Evolutionary conservation across 2,888 invertebrate species (phyloP).

Genomic region (Phania funesta): DNA sequence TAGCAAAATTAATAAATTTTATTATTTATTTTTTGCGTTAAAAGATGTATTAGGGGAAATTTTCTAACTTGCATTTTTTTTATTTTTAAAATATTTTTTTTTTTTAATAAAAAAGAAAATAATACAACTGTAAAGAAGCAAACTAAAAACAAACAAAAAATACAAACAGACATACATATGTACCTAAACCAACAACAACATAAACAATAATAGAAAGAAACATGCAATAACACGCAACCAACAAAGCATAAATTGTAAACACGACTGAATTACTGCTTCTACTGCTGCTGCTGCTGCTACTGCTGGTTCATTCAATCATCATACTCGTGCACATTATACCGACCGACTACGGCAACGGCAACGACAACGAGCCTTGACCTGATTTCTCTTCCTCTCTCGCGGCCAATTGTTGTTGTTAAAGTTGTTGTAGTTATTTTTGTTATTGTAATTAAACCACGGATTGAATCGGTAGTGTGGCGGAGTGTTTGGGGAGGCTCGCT

Average conservation of each 20-base stretch:
- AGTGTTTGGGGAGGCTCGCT: slow-evolving; percentile 57
- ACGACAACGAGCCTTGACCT: slow-evolving; percentile 78
- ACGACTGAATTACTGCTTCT: slow-evolving; percentile 73
- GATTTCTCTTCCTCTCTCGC: slow-evolving; percentile 81
- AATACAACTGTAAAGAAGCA: slow-evolving; percentile 33
- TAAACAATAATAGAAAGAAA: slow-evolving; percentile 55
- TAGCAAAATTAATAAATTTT: slow-evolving; percentile 6
- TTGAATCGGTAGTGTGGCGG: slow-evolving; percentile 49
- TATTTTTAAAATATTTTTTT: slow-evolving; percentile 4
- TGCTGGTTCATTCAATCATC: slow-evolving; percentile 4
- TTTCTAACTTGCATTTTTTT: slow-evolving; percentile 12
- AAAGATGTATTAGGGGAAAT: slow-evolving; percentile 19
- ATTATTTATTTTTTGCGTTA: neutral
- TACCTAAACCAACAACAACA: slow-evolving; percentile 39
- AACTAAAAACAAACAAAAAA: slow-evolving; percentile 33
- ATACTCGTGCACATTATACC: slow-evolving; percentile 67
- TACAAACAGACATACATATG: slow-evolving; percentile 22
- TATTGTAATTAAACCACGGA: slow-evolving; percentile 37
- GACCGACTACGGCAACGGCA: slow-evolving; percentile 76
- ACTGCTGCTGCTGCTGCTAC: neutral
- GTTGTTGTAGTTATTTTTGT: slow-evolving; percentile 47
- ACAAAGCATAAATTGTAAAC: slow-evolving; percentile 79
- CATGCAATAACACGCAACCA: slow-evolving; percentile 79
- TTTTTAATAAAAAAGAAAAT: neutral
- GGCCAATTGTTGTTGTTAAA: slow-evolving; percentile 71